Evolutionary conservation across 2,113 vertebrate genomes (phyloP), one percentile per base, ranked within the genome.

Genomic region (Balaenoptera acutorostrata): DNA sequence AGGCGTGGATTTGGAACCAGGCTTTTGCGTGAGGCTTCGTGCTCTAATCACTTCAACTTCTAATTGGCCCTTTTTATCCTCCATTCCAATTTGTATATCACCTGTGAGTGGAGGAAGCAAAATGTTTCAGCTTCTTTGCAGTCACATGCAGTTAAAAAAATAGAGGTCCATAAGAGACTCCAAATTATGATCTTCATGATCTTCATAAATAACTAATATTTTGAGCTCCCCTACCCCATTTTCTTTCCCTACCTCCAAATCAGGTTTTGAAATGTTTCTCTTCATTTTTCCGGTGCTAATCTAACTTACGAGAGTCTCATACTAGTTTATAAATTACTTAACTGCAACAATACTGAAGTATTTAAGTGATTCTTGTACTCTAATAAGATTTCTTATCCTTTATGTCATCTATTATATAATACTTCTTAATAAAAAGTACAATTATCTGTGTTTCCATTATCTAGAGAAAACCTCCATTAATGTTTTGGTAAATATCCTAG

Each of bases 41-140:
- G 99, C 99, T 98, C 99, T 98, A 92, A 99, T 99, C 77, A 99
- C 99, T 98, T 99, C 99, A 82, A 99, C 99, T 99, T 99, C 99
- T 98, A 99, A 98, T 52, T 99, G 99, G 29, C 99, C 99, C 97
- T 99, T 99, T 98, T 99, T 99, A 98, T 99, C 99, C 96, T 99
- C 99, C 99, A 99, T 99, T 90, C 99, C 99, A 36, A 99, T 99
- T 97, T 99, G 99, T 97, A 99, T 99, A 97, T 99, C 99, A 94
- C 99, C 99, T 99, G 97, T 64, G 97, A 25, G 87, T 52, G 92
- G 84, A 71, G 63, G 41, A 88, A 95, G 36, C 2, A 80, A 75
- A 66, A n/a, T 5, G 8, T 87, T 36, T 96, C 64, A 81, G 21
- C 8, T 66, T 94, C 63, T 96, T 68, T 55, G 44, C 2, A 86